These are phyloP conservation scores for Merodon equestris DNA, from an alignment of 2,888 invertebrate species.

Conservation along the genomic window DNA sequence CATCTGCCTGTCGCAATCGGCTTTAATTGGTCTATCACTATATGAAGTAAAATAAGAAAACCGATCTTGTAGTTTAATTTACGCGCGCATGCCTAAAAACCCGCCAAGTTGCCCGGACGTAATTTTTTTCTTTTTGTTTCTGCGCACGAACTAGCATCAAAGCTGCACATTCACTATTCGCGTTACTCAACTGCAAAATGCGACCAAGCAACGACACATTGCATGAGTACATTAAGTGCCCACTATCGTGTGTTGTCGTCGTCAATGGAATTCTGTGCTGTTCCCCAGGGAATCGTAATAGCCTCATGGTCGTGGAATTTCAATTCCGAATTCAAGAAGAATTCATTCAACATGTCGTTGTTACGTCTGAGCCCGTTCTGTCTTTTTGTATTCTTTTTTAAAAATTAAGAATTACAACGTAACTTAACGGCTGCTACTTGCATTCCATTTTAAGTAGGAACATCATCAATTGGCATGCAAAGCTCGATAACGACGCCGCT, in stretches of 20 bases:
- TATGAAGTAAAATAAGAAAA: too few relatives aligned
- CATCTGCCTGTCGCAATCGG: neutral
- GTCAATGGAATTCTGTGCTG: too few relatives aligned
- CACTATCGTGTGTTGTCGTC: too few relatives aligned
- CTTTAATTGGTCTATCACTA: too few relatives aligned
- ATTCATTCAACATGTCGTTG: slow-evolving; percentile 19
- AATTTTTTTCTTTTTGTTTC: too few relatives aligned
- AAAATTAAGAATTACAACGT: slow-evolving; percentile 43
- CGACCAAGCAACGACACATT: too few relatives aligned
- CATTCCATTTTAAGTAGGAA: too few relatives aligned
- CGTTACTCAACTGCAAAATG: too few relatives aligned
- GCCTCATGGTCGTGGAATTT: slow-evolving; percentile 43
- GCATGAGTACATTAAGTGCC: neutral
- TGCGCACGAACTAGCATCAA: too few relatives aligned
- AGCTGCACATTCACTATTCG: too few relatives aligned
- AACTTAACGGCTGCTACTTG: neutral
- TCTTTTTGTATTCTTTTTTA: slow-evolving; percentile 9
- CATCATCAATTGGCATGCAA: slow-evolving; percentile 47
- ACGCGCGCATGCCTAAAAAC: neutral
- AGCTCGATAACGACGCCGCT: too few relatives aligned
- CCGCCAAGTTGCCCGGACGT: too few relatives aligned
- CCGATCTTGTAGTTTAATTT: slow-evolving; percentile 12
- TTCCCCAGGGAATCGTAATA: slow-evolving; percentile 40
- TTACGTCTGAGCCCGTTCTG: slow-evolving; percentile 1
- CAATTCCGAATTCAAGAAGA: slow-evolving; percentile 19